Evolutionary conservation across 2,797 vertebrate genomes (phyloP).

Genomic region (Spatula versicolor): DNA sequence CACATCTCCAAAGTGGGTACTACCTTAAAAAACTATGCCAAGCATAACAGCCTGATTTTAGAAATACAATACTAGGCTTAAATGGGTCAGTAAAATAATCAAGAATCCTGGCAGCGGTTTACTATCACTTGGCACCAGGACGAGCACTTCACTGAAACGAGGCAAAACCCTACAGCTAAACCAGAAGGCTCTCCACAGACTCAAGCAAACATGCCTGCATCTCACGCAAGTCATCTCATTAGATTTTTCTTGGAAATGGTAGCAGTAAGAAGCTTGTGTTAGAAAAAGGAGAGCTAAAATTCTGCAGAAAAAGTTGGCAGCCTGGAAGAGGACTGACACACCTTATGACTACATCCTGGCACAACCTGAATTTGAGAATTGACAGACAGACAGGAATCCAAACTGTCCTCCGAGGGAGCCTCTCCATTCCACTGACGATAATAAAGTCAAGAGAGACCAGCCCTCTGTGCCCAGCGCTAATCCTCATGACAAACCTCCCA

Average conservation of each 20-base stretch:
- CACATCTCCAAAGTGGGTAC: neutral
- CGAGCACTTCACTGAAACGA: neutral
- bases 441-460: neutral
- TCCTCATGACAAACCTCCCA: neutral
- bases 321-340: neutral
- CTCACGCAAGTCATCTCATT: neutral
- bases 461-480: neutral
- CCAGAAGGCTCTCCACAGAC: neutral
- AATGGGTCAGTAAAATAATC: slow-evolving; percentile 21
- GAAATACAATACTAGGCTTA: neutral
- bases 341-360: neutral
- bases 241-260: neutral
- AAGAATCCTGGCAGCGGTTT: neutral
- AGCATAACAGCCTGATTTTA: neutral
- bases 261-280: neutral
- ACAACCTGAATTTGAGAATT: neutral
- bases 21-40: neutral
- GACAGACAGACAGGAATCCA: neutral
- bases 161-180: neutral
- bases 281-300: neutral
- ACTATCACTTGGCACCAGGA: neutral
- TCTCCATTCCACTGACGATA: neutral
- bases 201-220: neutral
- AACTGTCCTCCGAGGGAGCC: neutral
- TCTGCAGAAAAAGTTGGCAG: neutral